Evolutionary conservation across 1,140 invertebrate genomes (phyloP), one percentile per base, ranked within the genome.

Genomic region (Papilio xuthus): DNA sequence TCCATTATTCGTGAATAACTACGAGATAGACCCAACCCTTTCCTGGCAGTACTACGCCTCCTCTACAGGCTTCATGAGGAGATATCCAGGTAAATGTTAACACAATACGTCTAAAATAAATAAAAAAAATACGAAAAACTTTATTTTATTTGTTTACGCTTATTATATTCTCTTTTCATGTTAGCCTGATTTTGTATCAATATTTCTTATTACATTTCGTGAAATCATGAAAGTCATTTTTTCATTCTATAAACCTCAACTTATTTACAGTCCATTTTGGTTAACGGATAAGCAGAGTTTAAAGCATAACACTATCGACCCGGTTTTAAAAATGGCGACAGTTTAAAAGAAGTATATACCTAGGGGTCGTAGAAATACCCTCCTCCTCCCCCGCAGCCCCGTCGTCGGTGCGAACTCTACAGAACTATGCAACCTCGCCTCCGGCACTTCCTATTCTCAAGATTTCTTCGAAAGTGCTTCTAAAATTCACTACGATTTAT

Each of bases 41-140:
- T 97, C 98, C 23, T 99, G 98, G 98, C 99, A 99, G 94, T 99
- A 98, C 94, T 99, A 99, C 93, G 98, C 98, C 74, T 98, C 98
- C 73, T 97, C 97, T 50, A 95, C 96, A 2, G 98, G 99, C 47
- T 99, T 99, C 91, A 95, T 99, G 86, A 95, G 98, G 83, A 96
- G 98, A 85, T 99, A 98, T 95, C 99, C 98, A 90, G 98, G 98
- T 97, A 87, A 76, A 28, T 74, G 28, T 42, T 67, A 63, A 63
- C 53, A 13, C n/a, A 63, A 42, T 41, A 47, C 9, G 7, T 41
- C 23, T n/a, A 70, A 37, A 41, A 41, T 28, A 13, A 15, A 28
- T 15, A n/a, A n/a, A n/a, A n/a, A 15, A 44, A 15, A 0, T 44
- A 44, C 42, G 13, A 44, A 12, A 13, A 13, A 44, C 13, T 13